Base-by-base conservation (phyloP, 2,888 invertebrate species). In the Platycheirus albimanus region DNA sequence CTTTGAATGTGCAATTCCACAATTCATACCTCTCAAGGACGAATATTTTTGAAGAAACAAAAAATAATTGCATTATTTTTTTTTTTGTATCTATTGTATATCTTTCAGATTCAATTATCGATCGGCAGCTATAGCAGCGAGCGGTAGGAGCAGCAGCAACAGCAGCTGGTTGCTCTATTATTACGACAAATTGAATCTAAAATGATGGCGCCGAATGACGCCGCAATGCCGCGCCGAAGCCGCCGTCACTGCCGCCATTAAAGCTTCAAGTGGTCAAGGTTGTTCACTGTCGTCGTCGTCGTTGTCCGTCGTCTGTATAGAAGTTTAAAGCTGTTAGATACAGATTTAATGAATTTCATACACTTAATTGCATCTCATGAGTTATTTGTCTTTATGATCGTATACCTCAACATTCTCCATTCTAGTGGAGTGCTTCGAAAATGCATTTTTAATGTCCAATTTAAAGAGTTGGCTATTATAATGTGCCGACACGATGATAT, bases 101-200 rank as follows among this genome's bases (percentile, higher is more conserved):
- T 63, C 69, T 52, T 20, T 49, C 10, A 43, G 64, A 71, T 83
- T 83, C 77, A 77, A 77, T 83, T 77, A 71, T 72, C 54, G 72
- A 72, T 56, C 56, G n/a, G 24, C 2, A 36, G 54, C n/a, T n/a
- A n/a, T n/a, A n/a, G n/a, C n/a, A n/a, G n/a, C n/a, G n/a, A n/a
- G n/a, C n/a, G n/a, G n/a, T n/a, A n/a, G n/a, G n/a, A n/a, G n/a
- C n/a, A n/a, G n/a, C n/a, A n/a, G n/a, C n/a, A 43, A 10, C 41
- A 58, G 45, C 83, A 64, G 72, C 67, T 83, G 76, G 70, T 77
- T 61, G 77, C 67, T 72, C 83, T 83, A 69, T 83, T 74, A 83
- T 83, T 83, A 83, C 63, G 78, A 83, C 83, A 83, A 83, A 83
- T 78, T 83, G 78, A 78, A 83, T 83, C 64, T 51, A 36, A 74